Evolutionary conservation across 2,113 vertebrate genomes (phyloP).

Genomic region (Nesoenas mayeri): DNA sequence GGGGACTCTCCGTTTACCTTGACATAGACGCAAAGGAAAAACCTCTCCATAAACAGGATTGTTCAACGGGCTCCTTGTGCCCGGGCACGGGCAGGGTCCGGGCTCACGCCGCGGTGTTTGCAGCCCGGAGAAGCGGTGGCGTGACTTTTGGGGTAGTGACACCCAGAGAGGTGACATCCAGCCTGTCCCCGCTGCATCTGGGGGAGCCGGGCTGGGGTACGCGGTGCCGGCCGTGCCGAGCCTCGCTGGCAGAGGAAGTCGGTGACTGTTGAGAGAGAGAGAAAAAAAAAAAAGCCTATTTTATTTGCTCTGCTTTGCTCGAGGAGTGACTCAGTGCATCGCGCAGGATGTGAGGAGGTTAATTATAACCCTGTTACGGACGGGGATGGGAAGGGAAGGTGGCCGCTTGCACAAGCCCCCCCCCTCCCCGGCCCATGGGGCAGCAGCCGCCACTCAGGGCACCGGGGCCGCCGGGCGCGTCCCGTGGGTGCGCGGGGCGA

Average conservation of each 20-base stretch:
- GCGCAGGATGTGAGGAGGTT: conserved; percentile 56
- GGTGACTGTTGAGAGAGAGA: neutral
- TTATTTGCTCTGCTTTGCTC: neutral
- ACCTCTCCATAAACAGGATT: neutral
- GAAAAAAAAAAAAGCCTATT: neutral
- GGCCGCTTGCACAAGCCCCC: neutral
- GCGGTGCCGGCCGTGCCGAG: neutral
- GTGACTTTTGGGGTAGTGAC: neutral
- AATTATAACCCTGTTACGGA: conserved; percentile 31
- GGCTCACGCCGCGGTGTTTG: rapidly evolving
- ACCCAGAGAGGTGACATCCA: neutral
- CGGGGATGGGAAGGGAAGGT: neutral
- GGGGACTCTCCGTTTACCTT: neutral
- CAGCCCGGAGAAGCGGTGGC: rapidly evolving
- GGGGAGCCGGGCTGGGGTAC: neutral
- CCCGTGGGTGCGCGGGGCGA: neutral
- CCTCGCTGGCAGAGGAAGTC: neutral
- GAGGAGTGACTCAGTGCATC: conserved; percentile 40
- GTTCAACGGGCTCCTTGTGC: conserved; percentile 19
- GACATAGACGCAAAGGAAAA: neutral
- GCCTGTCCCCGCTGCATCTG: neutral
- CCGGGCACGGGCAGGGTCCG: neutral
- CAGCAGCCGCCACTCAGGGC: neutral
- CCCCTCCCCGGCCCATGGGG: neutral
- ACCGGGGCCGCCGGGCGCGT: neutral